Conservation (phyloP, 2,113 vertebrate genomes). For the Apodemus sylvaticus region DNA sequence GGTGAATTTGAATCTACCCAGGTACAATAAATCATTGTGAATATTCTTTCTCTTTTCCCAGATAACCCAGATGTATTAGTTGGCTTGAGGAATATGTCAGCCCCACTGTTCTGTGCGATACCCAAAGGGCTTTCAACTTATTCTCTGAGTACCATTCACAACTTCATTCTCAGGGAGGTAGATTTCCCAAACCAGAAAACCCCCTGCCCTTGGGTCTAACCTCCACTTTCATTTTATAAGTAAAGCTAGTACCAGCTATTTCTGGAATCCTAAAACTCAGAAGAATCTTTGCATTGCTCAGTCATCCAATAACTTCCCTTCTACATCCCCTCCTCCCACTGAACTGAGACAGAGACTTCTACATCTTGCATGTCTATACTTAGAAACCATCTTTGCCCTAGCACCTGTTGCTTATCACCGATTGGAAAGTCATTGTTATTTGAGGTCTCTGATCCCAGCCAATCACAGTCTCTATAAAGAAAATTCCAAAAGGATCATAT, state of each 20-base stretch:
- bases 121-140: neutral
- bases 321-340: neutral
- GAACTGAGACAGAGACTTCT: neutral
- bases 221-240: neutral
- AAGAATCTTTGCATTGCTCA: neutral
- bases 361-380: neutral
- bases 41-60: neutral
- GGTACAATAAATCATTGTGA: neutral
- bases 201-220: neutral
- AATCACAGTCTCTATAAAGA: neutral
- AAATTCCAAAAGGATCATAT: neutral
- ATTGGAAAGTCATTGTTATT: neutral
- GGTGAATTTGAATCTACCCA: neutral
- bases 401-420: neutral
- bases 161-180: neutral
- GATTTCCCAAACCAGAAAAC: neutral
- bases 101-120: neutral
- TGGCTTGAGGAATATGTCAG: neutral
- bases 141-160: neutral
- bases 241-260: neutral
- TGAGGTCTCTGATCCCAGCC: neutral
- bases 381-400: neutral
- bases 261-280: conserved; percentile 2
- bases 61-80: neutral
- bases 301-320: neutral